Evolutionary conservation across 2,888 invertebrate genomes (phyloP).

Genomic region (Rhaphigaster nebulosa): DNA sequence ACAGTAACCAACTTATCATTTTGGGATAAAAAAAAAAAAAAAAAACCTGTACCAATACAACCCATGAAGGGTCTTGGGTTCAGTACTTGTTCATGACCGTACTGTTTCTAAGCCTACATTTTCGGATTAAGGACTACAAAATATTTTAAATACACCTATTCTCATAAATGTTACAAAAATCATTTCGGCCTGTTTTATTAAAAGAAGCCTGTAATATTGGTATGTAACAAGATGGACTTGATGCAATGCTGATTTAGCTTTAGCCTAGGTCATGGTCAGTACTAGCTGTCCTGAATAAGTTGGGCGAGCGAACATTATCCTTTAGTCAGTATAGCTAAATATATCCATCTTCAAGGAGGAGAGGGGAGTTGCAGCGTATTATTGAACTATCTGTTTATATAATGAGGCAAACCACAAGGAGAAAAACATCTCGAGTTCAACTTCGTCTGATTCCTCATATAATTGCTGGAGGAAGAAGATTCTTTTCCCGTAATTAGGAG

Average conservation of each 20-base stretch:
- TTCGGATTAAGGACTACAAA: too few species aligned
- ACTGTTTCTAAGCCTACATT: too few species aligned
- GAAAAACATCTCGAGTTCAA: not conserved
- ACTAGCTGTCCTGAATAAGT: not conserved
- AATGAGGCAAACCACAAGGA: not conserved
- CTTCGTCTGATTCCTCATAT: not conserved
- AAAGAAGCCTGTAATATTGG: not conserved
- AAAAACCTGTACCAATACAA: too few species aligned
- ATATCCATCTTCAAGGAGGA: not conserved
- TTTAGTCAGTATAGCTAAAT: not conserved
- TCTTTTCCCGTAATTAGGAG: not conserved
- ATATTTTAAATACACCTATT: too few species aligned
- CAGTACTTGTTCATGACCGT: too few species aligned
- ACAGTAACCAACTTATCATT: too few species aligned
- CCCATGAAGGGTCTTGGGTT: too few species aligned
- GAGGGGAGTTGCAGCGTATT: not conserved
- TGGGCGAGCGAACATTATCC: not conserved
- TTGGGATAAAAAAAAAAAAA: too few species aligned
- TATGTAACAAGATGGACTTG: not conserved
- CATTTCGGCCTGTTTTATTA: too few species aligned
- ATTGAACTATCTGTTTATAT: not conserved
- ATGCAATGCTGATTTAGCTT: not conserved
- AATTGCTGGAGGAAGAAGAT: not conserved
- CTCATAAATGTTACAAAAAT: too few species aligned
- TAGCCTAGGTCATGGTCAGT: slow-evolving; percentile 3